phyloP scores from a whole-genome alignment of 1,140 invertebrate genomes.

The Dreissena polymorpha region DNA sequence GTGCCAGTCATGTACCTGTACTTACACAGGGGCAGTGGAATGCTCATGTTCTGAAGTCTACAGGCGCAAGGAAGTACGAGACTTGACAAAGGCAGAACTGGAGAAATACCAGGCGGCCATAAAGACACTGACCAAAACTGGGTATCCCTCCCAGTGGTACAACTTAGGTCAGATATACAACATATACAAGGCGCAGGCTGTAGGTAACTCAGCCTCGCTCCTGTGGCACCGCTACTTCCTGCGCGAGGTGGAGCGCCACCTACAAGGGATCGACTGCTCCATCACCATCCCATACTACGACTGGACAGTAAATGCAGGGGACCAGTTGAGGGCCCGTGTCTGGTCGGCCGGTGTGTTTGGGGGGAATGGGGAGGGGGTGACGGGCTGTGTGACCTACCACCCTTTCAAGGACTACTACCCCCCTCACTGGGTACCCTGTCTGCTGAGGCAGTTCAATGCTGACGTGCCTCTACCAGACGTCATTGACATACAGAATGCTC shows the following conservation, averaged over 20 bases:
- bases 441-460: conserved; percentile 65
- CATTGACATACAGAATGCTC: conserved; percentile 66
- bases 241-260: conserved; percentile 60
- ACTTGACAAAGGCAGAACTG: conserved; percentile 65
- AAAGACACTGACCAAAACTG: conserved; percentile 58
- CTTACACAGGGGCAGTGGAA: conserved; percentile 57
- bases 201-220: conserved; percentile 64
- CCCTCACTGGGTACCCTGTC: conserved; percentile 66
- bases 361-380: conserved; percentile 62
- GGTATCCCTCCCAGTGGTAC: conserved; percentile 61
- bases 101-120: conserved; percentile 49
- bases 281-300: conserved; percentile 73
- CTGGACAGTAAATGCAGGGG: conserved; percentile 72
- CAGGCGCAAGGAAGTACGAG: conserved; percentile 67
- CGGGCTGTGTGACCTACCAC: conserved; percentile 70
- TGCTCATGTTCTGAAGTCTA: conserved; percentile 58
- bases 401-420: conserved; percentile 70
- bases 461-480: conserved; percentile 65
- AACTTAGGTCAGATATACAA: conserved; percentile 64
- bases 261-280: conserved; percentile 67
- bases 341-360: conserved; percentile 72
- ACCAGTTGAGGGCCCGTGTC: conserved; percentile 61
- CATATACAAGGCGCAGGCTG: conserved; percentile 65
- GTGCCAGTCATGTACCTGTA: conserved; percentile 66
- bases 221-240: conserved; percentile 71